Evolutionary conservation across 1,140 invertebrate genomes (phyloP), one percentile per base, ranked within the genome.

Genomic region (Philotrypesis tridentata): DNA sequence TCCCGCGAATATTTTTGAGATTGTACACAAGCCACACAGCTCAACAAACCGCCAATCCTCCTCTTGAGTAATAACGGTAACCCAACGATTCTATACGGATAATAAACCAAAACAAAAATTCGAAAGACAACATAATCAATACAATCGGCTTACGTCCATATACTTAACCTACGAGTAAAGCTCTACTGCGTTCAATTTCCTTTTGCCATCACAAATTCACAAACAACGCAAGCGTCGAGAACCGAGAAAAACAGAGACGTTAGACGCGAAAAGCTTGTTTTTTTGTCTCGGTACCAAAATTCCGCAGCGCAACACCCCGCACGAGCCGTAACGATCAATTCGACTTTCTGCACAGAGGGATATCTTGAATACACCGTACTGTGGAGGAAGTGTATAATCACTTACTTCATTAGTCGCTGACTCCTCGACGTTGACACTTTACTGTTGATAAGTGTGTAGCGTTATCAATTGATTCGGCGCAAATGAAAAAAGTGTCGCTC

Each of bases 331-430:
- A 68, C 17, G 40, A 55, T 78, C 40, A 31, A 33, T 70, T 68
- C 23, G 63, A 65, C 12, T 65, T 77, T 27, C 25, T 29, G 4
- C 27, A 33, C 27, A 12, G 14, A 65, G 11, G 25, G 63, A 29
- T 65, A 9, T 27, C 7, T 27, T 8, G 33, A 61, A 60, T 55
- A 55, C 3, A 55, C 21, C 0, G 9, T 9, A 37, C 9, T 37
- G 33, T 21, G 37, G 31, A 17, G 17, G 25, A 63, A 11, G 4
- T 71, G 67, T 23, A 60, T 60, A 43, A 5, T 7, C 14, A 63
- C 78, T 80, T 80, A 80, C 78, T 80, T 80, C 78, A 80, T 73
- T n/a, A 63, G 55, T 63, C 33, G 67, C 29, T 55, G 25, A 12
- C 25, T 68, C 31, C 29, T 60, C 8, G 4, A 0, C 14, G 43